Evolutionary conservation across 2,113 vertebrate genomes (phyloP).

Genomic region (Motacilla tschutschensis): DNA sequence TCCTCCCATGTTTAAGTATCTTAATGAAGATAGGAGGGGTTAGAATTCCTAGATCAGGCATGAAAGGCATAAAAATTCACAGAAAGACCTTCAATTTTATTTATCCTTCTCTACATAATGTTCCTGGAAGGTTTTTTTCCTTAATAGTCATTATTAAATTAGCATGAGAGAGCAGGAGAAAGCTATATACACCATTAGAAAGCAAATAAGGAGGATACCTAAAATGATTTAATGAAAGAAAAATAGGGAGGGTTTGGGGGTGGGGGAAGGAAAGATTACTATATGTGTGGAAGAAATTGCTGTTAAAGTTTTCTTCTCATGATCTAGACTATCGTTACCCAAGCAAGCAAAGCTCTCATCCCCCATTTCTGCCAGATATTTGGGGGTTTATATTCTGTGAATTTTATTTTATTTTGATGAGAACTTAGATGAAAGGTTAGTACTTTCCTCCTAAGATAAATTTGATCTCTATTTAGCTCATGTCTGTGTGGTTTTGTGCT

Average conservation of each 20-base stretch:
- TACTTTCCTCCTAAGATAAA: not conserved
- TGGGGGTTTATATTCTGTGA: not conserved
- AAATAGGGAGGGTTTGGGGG: rapidly evolving
- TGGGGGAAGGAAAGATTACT: not conserved
- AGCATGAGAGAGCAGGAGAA: not conserved
- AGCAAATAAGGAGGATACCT: not conserved
- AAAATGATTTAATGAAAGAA: not conserved
- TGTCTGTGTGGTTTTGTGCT: not conserved
- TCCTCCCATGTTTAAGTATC: conserved; percentile 8
- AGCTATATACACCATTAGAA: not conserved
- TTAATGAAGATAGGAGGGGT: not conserved
- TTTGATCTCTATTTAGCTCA: not conserved
- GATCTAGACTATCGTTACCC: not conserved
- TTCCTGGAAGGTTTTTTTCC: not conserved
- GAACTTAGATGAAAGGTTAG: not conserved
- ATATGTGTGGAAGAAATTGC: conserved; percentile 15
- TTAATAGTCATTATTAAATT: not conserved
- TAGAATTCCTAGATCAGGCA: not conserved
- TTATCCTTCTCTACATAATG: not conserved
- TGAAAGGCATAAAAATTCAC: not conserved
- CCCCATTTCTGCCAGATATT: conserved; percentile 3
- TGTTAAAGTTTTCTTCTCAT: conserved; percentile 19
- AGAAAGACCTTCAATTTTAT: not conserved
- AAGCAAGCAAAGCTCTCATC: conserved; percentile 22
- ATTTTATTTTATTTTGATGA: conserved; percentile 51